A percentile compares a stretch with the other conserved stretches of the same genome.
Conservation (phyloP, 2,888 invertebrate genomes). For the Cephus pygmeus region DNA sequence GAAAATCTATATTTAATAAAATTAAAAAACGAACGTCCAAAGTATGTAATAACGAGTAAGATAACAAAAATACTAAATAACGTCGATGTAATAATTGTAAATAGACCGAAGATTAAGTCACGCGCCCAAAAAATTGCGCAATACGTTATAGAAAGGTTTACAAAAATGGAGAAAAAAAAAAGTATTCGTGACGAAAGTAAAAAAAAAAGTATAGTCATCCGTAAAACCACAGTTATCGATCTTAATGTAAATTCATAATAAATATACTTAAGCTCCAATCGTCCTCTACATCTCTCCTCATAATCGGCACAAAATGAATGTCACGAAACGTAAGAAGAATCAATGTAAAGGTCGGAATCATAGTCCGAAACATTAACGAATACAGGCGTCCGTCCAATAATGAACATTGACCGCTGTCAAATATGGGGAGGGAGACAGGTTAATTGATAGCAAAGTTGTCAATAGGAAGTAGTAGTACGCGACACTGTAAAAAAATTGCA, state of each 20-base stretch:
- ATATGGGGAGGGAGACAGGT: not conserved
- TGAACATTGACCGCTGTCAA: not conserved
- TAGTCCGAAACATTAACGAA: not conserved
- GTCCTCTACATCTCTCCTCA: not conserved
- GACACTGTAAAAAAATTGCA: not conserved
- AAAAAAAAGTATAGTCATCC: not conserved
- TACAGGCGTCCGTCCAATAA: not conserved
- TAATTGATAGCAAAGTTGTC: not conserved
- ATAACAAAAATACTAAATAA: not conserved
- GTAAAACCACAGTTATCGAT: not conserved
- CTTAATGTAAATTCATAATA: not conserved
- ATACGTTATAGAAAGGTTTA: not conserved
- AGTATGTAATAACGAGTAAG: not conserved
- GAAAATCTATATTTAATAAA: no score
- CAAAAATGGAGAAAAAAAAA: not conserved
- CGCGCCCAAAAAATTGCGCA: not conserved
- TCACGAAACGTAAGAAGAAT: not conserved
- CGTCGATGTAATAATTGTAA: not conserved
- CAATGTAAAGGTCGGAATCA: not conserved
- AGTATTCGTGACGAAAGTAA: not conserved
- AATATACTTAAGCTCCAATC: not conserved
- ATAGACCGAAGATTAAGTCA: not conserved
- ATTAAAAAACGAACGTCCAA: not conserved
- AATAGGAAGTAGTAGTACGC: not conserved
- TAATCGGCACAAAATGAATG: not conserved